A percentile compares a stretch with the other conserved stretches of the same genome.
These are phyloP conservation scores for Zapornia atra DNA, from an alignment of 2,113 vertebrate genomes.

Conservation along the genomic window DNA sequence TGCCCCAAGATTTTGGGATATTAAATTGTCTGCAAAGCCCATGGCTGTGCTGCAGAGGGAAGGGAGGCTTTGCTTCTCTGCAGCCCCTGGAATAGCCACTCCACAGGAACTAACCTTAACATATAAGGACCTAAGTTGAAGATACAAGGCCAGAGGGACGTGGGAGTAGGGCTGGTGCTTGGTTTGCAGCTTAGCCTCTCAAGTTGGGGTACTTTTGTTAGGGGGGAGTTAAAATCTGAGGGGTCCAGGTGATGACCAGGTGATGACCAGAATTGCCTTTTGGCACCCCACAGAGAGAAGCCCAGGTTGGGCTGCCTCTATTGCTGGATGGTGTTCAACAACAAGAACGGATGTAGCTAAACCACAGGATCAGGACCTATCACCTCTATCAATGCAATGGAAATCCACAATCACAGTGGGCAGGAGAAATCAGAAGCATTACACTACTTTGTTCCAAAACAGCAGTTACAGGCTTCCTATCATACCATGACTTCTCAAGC, in stretches of 20 bases:
- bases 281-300: background rate
- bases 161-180: background rate
- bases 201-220: background rate
- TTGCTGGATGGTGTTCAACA: background rate
- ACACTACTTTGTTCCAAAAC: background rate
- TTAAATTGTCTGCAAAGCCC: background rate
- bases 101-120: background rate
- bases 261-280: background rate
- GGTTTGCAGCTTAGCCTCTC: background rate
- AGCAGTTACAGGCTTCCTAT: background rate
- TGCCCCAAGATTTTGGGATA: background rate
- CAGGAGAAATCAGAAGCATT: background rate
- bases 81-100: background rate
- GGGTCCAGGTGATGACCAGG: background rate
- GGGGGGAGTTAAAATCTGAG: background rate
- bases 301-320: background rate
- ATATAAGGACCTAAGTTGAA: background rate
- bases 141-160: background rate
- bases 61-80: background rate
- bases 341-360: background rate
- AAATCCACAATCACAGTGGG: background rate
- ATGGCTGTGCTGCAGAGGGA: background rate
- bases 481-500: background rate
- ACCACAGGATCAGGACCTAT: background rate
- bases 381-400: rapidly evolving